phyloP scores from a whole-genome alignment of 2,113 vertebrate species.

The Madoqua kirkii region DNA sequence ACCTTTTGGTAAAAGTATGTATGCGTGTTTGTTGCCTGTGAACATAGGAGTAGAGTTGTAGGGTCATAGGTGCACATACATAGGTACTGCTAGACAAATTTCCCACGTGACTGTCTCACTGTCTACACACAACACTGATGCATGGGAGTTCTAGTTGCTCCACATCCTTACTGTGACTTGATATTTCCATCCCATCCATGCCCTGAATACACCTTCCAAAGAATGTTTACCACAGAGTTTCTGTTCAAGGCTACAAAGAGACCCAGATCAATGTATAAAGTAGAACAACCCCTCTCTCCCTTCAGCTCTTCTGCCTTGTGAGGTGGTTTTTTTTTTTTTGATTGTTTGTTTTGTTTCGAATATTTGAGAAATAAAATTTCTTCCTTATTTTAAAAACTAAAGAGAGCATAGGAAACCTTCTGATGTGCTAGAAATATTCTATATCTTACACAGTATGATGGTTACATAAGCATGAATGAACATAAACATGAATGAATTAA shows the following conservation, averaged over 20 bases:
- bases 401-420: background rate
- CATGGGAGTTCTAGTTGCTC: background rate
- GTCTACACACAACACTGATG: background rate
- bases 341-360: background rate
- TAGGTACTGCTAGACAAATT: background rate
- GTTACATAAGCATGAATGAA: background rate
- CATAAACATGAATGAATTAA: background rate
- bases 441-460: background rate
- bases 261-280: background rate
- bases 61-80: background rate
- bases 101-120: background rate
- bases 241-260: background rate
- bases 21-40: background rate
- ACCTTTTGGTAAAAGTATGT: background rate
- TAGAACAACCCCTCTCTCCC: background rate
- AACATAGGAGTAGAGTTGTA: background rate
- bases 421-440: background rate
- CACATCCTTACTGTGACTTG: background rate
- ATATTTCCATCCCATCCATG: background rate
- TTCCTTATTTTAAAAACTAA: background rate
- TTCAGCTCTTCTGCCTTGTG: background rate
- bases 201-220: background rate
- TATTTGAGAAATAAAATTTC: background rate
- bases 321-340: background rate
- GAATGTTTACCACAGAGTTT: background rate